These are phyloP conservation scores for Limnephilus rhombicus DNA, from an alignment of 2,888 invertebrate species.

Conservation along the genomic window DNA sequence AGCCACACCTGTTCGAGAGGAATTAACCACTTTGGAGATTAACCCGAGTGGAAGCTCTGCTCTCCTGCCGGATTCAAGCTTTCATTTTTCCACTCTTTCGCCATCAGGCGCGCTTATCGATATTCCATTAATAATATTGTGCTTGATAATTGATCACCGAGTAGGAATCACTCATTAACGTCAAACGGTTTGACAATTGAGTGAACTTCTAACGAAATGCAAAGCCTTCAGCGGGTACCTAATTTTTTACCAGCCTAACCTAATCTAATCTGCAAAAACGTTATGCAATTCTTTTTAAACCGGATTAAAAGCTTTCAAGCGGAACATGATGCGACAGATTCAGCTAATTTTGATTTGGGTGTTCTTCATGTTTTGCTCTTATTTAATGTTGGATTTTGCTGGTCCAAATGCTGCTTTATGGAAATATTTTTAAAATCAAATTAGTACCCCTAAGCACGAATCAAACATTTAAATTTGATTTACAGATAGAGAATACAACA, in stretches of 20 bases:
- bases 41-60: conserved; percentile 36
- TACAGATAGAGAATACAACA: too few species aligned
- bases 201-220: conserved; percentile 43
- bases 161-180: conserved; percentile 4
- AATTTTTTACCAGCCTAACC: neutral
- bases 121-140: conserved; percentile 38
- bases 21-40: conserved; percentile 45
- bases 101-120: conserved; percentile 21
- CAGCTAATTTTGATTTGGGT: neutral
- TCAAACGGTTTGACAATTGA: conserved; percentile 38
- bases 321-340: neutral
- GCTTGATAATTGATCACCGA: conserved; percentile 21
- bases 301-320: neutral
- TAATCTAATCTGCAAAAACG: neutral
- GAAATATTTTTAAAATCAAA: too few species aligned
- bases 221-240: neutral
- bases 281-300: neutral
- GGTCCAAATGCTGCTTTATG: neutral
- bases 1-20: neutral
- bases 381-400: neutral
- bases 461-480: too few species aligned
- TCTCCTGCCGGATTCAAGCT: conserved; percentile 6
- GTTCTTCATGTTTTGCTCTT: neutral
- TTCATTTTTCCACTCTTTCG: neutral
- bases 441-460: too few species aligned